Evolutionary conservation across 2,113 vertebrate genomes (phyloP).

Genomic region (Myiozetetes cayanensis): DNA sequence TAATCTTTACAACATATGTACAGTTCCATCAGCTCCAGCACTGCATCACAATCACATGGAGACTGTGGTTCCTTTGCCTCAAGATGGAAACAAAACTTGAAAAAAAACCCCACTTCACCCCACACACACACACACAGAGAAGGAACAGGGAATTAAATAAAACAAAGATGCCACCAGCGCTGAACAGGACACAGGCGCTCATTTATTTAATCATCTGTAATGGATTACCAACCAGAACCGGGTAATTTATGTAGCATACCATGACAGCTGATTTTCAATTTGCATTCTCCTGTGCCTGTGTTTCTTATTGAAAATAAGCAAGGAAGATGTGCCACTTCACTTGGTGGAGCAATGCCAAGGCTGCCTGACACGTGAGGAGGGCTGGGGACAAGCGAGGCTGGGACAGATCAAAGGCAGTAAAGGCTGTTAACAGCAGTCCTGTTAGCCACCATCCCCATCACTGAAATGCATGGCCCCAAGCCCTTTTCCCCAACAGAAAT

Average conservation of each 20-base stretch:
- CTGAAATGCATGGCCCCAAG: background rate
- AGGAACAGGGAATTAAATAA: background rate
- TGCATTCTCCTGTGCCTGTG: background rate
- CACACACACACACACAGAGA: background rate
- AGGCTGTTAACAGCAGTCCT: background rate
- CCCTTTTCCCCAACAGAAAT: background rate
- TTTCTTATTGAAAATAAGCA: background rate
- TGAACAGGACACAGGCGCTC: background rate
- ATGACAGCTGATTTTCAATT: background rate
- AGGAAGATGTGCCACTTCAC: background rate
- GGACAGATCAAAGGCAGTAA: background rate
- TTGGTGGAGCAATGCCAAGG: background rate
- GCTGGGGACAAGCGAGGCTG: background rate
- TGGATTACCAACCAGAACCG: background rate
- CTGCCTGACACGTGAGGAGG: background rate
- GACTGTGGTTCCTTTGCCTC: background rate
- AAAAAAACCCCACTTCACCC: background rate
- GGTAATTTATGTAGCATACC: background rate
- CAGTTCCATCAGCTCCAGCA: background rate
- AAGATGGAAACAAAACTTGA: background rate
- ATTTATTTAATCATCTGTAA: constrained; percentile 5
- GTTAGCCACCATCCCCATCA: background rate
- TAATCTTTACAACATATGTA: constrained; percentile 30
- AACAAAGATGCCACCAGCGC: background rate
- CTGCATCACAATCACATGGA: background rate